A percentile compares a stretch with the other conserved stretches of the same genome.
phyloP scores from a whole-genome alignment of 2,797 vertebrate genomes.

The Odontamblyopus lacepedii region DNA sequence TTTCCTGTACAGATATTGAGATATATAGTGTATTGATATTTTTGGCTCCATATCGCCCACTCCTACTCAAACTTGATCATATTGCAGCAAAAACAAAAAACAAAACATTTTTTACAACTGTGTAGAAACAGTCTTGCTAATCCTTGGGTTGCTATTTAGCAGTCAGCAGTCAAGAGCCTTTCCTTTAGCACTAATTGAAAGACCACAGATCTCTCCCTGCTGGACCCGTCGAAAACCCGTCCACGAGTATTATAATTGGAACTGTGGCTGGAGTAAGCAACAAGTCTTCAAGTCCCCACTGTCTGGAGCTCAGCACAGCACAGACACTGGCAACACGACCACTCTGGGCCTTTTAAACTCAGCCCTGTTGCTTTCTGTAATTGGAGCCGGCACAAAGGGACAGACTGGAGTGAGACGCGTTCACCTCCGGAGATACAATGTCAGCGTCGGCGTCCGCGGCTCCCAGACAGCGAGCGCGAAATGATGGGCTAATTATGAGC shows the following conservation, averaged over 20 bases:
- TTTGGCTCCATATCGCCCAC: too few species aligned
- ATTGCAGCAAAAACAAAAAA: too few species aligned
- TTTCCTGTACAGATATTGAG: too few species aligned
- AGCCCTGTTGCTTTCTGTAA: constrained; percentile 20
- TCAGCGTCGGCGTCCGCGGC: constrained; percentile 16
- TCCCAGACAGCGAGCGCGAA: constrained; percentile 10
- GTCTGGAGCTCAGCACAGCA: constrained; percentile 10
- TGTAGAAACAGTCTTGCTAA: not conserved
- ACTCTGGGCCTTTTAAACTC: constrained; percentile 22
- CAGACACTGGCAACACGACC: constrained; percentile 5
- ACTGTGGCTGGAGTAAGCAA: constrained; percentile 17
- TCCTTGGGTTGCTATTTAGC: constrained; percentile 1
- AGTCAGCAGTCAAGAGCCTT: constrained; percentile 5
- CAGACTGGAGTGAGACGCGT: constrained; percentile 13
- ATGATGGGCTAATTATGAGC: constrained; percentile 42
- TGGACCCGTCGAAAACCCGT: constrained; percentile 18
- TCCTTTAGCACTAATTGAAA: constrained; percentile 18
- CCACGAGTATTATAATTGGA: constrained; percentile 35
- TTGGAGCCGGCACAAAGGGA: constrained; percentile 19
- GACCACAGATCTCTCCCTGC: constrained; percentile 17
- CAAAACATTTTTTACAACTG: too few species aligned
- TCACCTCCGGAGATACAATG: constrained; percentile 20
- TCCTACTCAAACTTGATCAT: too few species aligned
- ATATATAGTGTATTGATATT: too few species aligned
- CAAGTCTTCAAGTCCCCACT: constrained; percentile 23